phyloP scores from a whole-genome alignment of 2,888 invertebrate genomes.

The Galerucella nymphaeae region DNA sequence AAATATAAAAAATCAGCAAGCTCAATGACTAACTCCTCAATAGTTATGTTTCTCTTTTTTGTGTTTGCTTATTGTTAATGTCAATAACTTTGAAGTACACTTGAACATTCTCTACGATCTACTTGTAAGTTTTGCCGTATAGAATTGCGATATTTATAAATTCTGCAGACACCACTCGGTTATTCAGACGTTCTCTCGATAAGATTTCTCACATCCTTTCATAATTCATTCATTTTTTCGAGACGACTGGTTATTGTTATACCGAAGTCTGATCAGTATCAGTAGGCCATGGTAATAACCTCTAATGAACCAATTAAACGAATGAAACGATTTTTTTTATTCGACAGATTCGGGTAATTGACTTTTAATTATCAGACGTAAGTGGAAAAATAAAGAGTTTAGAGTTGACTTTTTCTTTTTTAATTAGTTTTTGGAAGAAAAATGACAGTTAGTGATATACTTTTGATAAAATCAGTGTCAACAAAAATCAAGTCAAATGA shows the following conservation, averaged over 20 bases:
- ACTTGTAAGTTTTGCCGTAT: constrained; percentile 3
- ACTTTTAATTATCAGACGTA: not conserved
- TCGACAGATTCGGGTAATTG: not conserved
- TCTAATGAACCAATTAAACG: constrained; percentile 39
- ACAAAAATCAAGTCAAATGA: not conserved
- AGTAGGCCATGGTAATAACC: constrained; percentile 46
- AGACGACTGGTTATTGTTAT: constrained; percentile 28
- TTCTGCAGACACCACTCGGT: not conserved
- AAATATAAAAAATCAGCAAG: too few species aligned
- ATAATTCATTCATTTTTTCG: constrained; percentile 26
- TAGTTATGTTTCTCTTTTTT: not conserved
- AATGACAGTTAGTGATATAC: too few species aligned
- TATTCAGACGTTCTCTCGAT: constrained; percentile 7
- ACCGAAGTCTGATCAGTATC: constrained; percentile 31
- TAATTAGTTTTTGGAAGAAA: too few species aligned
- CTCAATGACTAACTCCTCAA: too few species aligned
- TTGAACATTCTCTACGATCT: not conserved
- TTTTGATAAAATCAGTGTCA: too few species aligned
- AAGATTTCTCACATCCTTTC: constrained; percentile 20
- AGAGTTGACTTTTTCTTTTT: not conserved
- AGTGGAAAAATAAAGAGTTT: not conserved
- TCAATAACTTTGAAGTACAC: not conserved
- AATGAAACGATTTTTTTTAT: not conserved
- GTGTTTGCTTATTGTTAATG: not conserved
- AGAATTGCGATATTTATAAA: constrained; percentile 3